Base-by-base conservation (phyloP, 1,140 invertebrate genomes). In the Vanessa tameamea region DNA sequence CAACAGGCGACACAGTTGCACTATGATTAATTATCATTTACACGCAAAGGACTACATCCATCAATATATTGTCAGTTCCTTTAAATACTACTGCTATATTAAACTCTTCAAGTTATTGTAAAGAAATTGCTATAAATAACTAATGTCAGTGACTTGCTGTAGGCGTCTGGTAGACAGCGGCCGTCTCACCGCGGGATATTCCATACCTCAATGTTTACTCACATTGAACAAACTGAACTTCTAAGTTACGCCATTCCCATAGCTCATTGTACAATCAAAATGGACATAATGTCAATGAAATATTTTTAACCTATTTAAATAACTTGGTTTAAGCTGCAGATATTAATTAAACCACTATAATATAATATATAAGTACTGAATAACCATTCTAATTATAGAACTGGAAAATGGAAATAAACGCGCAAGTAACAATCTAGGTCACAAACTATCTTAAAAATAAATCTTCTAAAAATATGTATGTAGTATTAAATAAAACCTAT, bases 61-160 rank as follows among this genome's bases (percentile, higher is more conserved):
- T 89, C 86, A 91, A 84, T 86, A 86, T 82, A 81, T 83, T 89
- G 83, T 87, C 87, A 87, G 84, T 82, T 80, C 87, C 84, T 87
- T 80, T 86, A 87, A 87, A 88, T 88, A 85, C 80, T 73, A 59
- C 16, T 61, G 47, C 66, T 87, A 86, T 86, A 81, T 80, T 82
- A 74, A 88, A 82, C 72, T 63, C 64, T 79, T 78, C 81, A 78
- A 82, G 80, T 83, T 78, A 83, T 78, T 82, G 79, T 76, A 87
- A 87, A 87, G 84, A 87, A 87, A 87, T 74, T 77, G 68, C 79
- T 87, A 87, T 84, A 85, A 78, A 87, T 88, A 91, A 82, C 57
- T 69, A 51, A 72, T 78, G 86, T 91, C 86, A 87, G 77, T 89
- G 87, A 88, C 87, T 84, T 72, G 73, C 74, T 63, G 69, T 53